A percentile compares a stretch with the other conserved stretches of the same genome.
Evolutionary conservation across 2,888 invertebrate genomes (phyloP).

Genomic region (Listrodromus nycthemerus): DNA sequence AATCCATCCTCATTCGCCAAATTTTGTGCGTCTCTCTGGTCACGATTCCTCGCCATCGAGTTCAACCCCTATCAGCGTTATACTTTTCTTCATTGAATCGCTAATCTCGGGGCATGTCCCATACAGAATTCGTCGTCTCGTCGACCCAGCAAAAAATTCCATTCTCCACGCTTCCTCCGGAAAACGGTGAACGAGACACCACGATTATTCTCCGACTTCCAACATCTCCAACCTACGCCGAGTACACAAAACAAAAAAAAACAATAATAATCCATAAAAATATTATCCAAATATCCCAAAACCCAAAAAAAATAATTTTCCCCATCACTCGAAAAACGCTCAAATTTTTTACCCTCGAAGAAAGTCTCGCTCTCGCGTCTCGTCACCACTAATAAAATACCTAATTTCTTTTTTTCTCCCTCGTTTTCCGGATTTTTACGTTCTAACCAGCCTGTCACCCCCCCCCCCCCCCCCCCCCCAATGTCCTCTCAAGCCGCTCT

Average conservation of each 20-base stretch:
- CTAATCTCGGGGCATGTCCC: background rate
- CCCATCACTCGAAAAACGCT: too few species aligned
- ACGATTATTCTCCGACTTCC: too few species aligned
- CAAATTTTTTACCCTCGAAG: background rate
- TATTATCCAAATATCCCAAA: background rate
- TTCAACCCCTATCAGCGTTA: background rate
- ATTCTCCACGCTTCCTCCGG: background rate
- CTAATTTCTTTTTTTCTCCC: background rate
- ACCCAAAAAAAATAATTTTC: background rate
- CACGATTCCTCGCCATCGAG: constrained; percentile 2
- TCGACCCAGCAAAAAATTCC: background rate
- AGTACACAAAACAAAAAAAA: background rate
- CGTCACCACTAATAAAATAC: too few species aligned
- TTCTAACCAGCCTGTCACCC: background rate
- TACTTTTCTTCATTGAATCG: background rate
- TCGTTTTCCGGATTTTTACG: background rate
- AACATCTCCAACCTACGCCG: too few species aligned
- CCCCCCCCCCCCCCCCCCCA: too few species aligned
- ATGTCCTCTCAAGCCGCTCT: background rate
- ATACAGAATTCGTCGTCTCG: background rate
- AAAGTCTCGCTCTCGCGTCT: too few species aligned
- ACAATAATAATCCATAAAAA: too few species aligned
- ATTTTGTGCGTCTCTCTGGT: background rate
- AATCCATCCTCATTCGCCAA: constrained; percentile 20
- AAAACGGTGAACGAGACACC: background rate